Evolutionary conservation across 2,797 vertebrate species (phyloP), one percentile per base, ranked within the genome.

Genomic region (Taenioides sp.): DNA sequence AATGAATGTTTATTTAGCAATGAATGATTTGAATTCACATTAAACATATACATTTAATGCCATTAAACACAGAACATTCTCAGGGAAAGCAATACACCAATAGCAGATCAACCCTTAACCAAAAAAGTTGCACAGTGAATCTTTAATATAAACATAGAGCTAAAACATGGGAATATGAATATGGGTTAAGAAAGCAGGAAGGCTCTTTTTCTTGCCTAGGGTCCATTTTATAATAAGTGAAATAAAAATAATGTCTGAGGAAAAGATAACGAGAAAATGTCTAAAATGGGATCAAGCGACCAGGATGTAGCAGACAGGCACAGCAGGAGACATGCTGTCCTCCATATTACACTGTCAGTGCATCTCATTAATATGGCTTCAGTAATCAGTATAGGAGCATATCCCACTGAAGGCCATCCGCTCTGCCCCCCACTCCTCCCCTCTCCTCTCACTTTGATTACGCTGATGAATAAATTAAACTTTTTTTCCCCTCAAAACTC

Each of bases 311-410:
- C 86, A 89, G 86, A 89, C 86, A 79, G 75, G n/a, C 83, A 20
- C 87, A 90, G 89, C 82, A 71, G 89, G 90, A 81, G 76, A 71
- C 69, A 62, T 34, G 77, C 89, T 88, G 85, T 77, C 87, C 81
- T 79, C 82, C 75, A 18, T 76, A 90, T 87, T 78, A 87, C 85
- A 80, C 84, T 82, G 80, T 91, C 91, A 90, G 74, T 88, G 91
- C 89, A 91, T 92, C 89, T 92, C 89, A 93, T 92, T 91, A 92
- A 78, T 87, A 80, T 66, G 73, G 86, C 80, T 87, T 81, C 83
- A 80, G 84, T 93, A 90, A 93, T 94, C 90, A 91, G 87, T 78
- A 91, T 78, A 80, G 4, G 76, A 84, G 80, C 88, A 89, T 87
- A 87, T 91, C 85, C 85, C 79, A 86, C 83, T 82, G 84, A 89